Evolutionary conservation across 2,888 invertebrate species (phyloP).

Genomic region (Cheilosia urbana): DNA sequence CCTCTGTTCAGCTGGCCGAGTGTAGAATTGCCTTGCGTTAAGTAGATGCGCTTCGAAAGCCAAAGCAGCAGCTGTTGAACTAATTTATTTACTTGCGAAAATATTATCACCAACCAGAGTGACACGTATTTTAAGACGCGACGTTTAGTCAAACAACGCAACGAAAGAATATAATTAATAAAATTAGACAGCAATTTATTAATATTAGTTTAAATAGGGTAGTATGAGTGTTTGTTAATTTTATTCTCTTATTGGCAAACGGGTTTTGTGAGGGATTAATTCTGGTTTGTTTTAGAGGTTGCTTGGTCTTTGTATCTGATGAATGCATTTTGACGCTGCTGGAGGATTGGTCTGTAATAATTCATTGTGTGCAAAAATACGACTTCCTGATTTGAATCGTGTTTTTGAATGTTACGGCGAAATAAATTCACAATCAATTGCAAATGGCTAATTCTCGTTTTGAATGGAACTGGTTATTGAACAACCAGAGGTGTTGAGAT

Average conservation of each 20-base stretch:
- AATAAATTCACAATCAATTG: not conserved
- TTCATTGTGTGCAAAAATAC: constrained; percentile 5
- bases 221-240: not conserved
- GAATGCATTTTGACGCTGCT: constrained; percentile 5
- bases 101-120: constrained; percentile 48
- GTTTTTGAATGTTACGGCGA: not conserved
- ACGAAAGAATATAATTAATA: constrained; percentile 41
- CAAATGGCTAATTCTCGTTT: no score
- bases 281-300: constrained; percentile 24
- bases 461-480: not conserved
- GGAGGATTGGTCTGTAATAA: constrained; percentile 27
- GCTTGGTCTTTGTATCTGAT: not conserved
- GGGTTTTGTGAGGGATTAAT: constrained; percentile 30
- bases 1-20: constrained; percentile 7
- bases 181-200: constrained; percentile 42
- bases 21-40: constrained; percentile 19
- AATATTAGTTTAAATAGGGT: not conserved
- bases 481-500: not conserved
- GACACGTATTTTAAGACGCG: constrained; percentile 33
- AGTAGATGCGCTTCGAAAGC: constrained; percentile 46
- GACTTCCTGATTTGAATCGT: constrained; percentile 13
- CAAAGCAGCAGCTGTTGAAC: constrained; percentile 49
- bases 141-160: constrained; percentile 4
- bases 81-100: constrained; percentile 56
- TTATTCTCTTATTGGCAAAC: constrained; percentile 5